Percentiles rank a stretch among this genome's conserved stretches.
Conservation (phyloP, 2,888 invertebrate genomes). For the Odontothrips loti region DNA sequence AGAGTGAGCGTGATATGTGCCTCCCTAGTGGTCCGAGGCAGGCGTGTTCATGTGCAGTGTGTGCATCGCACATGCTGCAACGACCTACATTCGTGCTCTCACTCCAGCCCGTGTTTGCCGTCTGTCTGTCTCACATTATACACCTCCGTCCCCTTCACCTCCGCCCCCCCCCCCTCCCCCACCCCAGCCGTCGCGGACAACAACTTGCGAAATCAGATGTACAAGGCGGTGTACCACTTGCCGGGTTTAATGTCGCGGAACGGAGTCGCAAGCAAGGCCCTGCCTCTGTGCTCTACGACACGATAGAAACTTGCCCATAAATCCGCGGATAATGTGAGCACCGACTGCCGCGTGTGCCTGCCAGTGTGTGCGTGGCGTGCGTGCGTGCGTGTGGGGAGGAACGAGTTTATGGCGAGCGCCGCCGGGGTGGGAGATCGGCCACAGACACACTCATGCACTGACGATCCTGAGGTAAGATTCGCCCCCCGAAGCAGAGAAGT, state of each 20-base stretch:
- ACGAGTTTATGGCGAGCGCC: background rate
- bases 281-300: background rate
- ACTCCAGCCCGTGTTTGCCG: too few species aligned
- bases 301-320: constrained; percentile 26
- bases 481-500: too few species aligned
- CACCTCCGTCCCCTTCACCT: background rate
- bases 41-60: too few species aligned
- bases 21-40: background rate
- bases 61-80: too few species aligned
- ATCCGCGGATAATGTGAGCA: constrained; percentile 10
- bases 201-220: constrained; percentile 2
- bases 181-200: too few species aligned
- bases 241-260: constrained; percentile 24
- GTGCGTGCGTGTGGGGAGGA: background rate
- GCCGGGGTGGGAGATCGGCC: background rate
- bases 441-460: too few species aligned
- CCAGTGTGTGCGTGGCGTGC: background rate
- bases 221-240: constrained; percentile 19
- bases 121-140: too few species aligned
- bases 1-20: background rate
- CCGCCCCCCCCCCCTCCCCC: too few species aligned
- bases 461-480: too few species aligned
- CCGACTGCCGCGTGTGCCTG: background rate
- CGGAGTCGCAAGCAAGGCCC: background rate
- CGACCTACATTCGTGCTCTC: too few species aligned